A percentile compares a stretch with the other conserved stretches of the same genome.
Conservation (phyloP, 2,888 invertebrate genomes). For the Oeneis ivallda region DNA sequence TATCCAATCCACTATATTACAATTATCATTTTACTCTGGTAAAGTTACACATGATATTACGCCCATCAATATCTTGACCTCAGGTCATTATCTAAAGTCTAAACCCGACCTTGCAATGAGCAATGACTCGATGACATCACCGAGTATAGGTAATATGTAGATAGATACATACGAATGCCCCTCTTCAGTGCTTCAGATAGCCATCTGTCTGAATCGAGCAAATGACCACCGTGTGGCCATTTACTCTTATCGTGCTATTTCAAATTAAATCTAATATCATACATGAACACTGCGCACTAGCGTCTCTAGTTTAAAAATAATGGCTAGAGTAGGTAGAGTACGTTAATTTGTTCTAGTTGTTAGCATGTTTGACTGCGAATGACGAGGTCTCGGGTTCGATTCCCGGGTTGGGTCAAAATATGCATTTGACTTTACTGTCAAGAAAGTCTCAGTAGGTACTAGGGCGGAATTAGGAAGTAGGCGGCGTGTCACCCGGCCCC, state of each 20-base stretch:
- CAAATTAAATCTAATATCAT: neutral
- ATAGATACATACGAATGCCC: neutral
- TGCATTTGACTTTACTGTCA: too few relatives aligned
- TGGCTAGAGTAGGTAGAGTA: too few relatives aligned
- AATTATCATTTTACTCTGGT: conserved; percentile 3
- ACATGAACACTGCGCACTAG: neutral
- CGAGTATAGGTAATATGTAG: conserved; percentile 10
- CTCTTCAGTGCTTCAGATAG: conserved; percentile 13
- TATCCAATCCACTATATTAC: neutral
- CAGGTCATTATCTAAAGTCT: conserved; percentile 30
- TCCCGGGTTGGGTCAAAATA: too few relatives aligned
- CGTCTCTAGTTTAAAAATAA: neutral
- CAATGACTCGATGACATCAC: conserved; percentile 33
- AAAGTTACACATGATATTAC: conserved; percentile 7
- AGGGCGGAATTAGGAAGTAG: too few relatives aligned
- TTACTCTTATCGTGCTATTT: neutral
- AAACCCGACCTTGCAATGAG: conserved; percentile 36
- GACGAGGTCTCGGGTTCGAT: too few relatives aligned
- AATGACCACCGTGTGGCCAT: conserved; percentile 2
- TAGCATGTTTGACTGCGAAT: too few relatives aligned
- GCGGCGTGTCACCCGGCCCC: too few relatives aligned
- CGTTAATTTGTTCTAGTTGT: too few relatives aligned
- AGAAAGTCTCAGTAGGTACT: too few relatives aligned
- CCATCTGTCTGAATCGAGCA: conserved; percentile 16
- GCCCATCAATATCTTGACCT: conserved; percentile 22